Evolutionary conservation across 2,888 invertebrate species (phyloP), one percentile per base, ranked within the genome.

Genomic region (Torymus tubicola): DNA sequence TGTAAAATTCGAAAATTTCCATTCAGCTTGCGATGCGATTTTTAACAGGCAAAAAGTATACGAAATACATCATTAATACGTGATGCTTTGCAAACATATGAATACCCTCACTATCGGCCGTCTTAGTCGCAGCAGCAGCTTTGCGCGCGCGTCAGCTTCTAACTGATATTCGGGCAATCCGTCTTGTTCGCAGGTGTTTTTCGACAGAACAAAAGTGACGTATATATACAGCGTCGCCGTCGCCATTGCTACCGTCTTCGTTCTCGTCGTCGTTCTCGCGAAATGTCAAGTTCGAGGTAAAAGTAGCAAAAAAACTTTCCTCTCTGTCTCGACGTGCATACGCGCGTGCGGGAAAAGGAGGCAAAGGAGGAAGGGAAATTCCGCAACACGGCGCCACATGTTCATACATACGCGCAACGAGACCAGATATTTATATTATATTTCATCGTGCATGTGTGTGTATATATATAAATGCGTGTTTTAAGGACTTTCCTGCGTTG

Each of bases 271-370:
- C 31, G 57, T 42, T 18, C 60, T 13, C 72, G 63, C 72, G 64
- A 64, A 73, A 65, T 73, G 73, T 73, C 73, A 73, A 73, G 73
- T 73, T 73, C 65, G 73, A 73, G 65, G 73, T 14, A 50, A 73
- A 57, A 73, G 18, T 31, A 8, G 31, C 31, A 10, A 73, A 73
- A 65, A 64, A 73, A 73, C 57, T 73, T 73, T 73, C 57, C 72
- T 65, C 57, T 53, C 42, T 70, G n/a, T 60, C 50, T 31, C 31
- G 1, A n/a, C n/a, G 31, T 31, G 3, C 3, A 31, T 8, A 8
- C 31, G 31, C 31, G 31, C 31, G 31, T 31, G 31, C 4, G 31
- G 31, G 55, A 14, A 55, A 55, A n/a, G 55, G 55, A 55, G 31
- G 31, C 31, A 31, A 31, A 31, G 8, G 31, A 0, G 31, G 31